Conservation (phyloP, 2,888 invertebrate species). For the Zeuzera pyrina region DNA sequence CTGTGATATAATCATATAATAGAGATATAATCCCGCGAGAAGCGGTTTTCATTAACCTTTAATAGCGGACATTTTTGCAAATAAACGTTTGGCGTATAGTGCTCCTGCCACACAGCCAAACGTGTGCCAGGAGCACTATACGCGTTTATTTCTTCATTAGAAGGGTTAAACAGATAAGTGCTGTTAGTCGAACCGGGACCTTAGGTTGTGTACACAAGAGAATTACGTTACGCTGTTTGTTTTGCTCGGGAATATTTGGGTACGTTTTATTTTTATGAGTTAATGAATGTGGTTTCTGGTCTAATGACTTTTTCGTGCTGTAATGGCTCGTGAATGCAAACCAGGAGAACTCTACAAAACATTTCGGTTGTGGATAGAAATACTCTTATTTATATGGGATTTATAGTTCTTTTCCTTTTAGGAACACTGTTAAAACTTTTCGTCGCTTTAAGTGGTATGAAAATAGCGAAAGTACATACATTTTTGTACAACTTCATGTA, state of each 20-base stretch:
- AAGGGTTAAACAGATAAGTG: conserved; percentile 49
- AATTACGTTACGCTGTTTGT: conserved; percentile 17
- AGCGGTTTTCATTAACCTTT: too few relatives aligned
- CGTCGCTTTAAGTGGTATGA: too few relatives aligned
- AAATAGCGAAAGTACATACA: too few relatives aligned
- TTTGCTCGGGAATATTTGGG: neutral
- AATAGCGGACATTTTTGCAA: too few relatives aligned
- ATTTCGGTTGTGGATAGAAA: neutral
- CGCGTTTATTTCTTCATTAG: conserved; percentile 57
- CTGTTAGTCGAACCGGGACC: conserved; percentile 41
- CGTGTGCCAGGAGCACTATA: conserved; percentile 21
- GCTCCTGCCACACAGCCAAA: neutral
- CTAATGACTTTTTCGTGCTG: conserved; percentile 5
- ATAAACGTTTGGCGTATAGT: too few relatives aligned
- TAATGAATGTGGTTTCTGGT: conserved; percentile 11
- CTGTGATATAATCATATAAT: too few relatives aligned
- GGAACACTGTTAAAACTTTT: too few relatives aligned
- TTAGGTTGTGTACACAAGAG: conserved; percentile 32
- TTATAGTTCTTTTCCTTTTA: too few relatives aligned
- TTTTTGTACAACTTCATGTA: too few relatives aligned
- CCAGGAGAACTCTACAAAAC: too few relatives aligned
- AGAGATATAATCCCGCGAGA: too few relatives aligned
- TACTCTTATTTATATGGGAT: neutral
- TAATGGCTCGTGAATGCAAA: conserved; percentile 1
- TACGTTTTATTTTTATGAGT: conserved; percentile 12